phyloP scores from a whole-genome alignment of 2,888 invertebrate species.

The Orthosia incerta region DNA sequence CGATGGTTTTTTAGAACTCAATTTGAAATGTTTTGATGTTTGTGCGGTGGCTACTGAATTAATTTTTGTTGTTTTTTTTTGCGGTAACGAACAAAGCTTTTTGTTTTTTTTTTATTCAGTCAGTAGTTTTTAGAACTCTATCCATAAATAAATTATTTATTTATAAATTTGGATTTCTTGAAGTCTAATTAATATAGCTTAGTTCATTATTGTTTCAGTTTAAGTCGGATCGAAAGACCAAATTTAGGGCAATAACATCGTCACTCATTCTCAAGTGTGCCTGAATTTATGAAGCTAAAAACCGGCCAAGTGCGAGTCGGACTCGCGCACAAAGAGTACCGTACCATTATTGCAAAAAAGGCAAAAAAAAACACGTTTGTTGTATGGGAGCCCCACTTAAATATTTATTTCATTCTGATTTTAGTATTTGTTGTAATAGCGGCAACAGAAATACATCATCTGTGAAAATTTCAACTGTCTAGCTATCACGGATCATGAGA shows the following conservation, averaged over 20 bases:
- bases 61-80: constrained; percentile 8
- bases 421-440: too few species aligned
- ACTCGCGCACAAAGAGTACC: too few species aligned
- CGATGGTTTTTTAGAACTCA: constrained; percentile 56
- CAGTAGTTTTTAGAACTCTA: neutral
- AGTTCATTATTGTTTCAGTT: neutral
- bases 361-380: too few species aligned
- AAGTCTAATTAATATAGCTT: neutral
- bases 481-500: too few species aligned
- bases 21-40: constrained; percentile 61
- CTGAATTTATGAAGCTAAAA: neutral
- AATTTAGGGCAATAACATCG: too few species aligned
- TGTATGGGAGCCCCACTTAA: too few species aligned
- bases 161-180: too few species aligned
- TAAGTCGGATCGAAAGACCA: neutral
- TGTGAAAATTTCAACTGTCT: too few species aligned
- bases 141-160: neutral
- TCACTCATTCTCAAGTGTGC: neutral
- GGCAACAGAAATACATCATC: too few species aligned
- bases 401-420: too few species aligned
- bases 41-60: constrained; percentile 52
- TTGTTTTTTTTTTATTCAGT: neutral
- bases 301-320: too few species aligned
- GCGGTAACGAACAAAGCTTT: neutral
- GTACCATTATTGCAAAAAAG: too few species aligned